These are phyloP conservation scores for Andrena chrysosceles DNA, from an alignment of 2,888 invertebrate genomes.

Conservation along the genomic window DNA sequence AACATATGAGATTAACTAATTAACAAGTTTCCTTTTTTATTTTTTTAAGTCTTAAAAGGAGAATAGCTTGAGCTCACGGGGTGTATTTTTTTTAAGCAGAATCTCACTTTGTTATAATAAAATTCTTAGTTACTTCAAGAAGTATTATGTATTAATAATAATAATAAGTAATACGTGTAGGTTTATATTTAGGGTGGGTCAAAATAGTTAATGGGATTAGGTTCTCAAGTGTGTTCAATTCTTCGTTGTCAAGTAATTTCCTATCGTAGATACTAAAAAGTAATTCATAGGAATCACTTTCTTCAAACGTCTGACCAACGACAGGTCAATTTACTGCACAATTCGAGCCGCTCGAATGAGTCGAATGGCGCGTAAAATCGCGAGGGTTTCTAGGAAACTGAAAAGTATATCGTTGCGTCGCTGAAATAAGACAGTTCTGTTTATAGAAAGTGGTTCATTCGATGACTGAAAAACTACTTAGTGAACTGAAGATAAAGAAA, in stretches of 20 bases:
- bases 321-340: constrained; percentile 38
- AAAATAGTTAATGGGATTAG: neutral
- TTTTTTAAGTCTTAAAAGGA: too few species aligned
- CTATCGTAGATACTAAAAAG: constrained; percentile 7
- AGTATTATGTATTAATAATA: too few species aligned
- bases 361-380: constrained; percentile 45
- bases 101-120: neutral
- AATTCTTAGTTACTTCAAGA: too few species aligned
- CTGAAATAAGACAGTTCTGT: constrained; percentile 16
- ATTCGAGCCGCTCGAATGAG: constrained; percentile 14
- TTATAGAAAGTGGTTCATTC: constrained; percentile 23
- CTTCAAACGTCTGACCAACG: constrained; percentile 31
- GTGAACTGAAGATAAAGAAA: neutral
- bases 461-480: neutral
- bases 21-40: too few species aligned
- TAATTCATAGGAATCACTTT: constrained; percentile 27
- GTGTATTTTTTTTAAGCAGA: neutral
- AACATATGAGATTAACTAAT: too few species aligned
- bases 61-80: too few species aligned
- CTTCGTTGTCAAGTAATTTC: neutral
- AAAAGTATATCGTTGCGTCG: constrained; percentile 37
- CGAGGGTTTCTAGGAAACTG: constrained; percentile 45
- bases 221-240: neutral
- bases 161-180: too few species aligned
- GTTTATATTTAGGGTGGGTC: too few species aligned